phyloP scores from a whole-genome alignment of 2,888 invertebrate species.

The Mythimna albipuncta region DNA sequence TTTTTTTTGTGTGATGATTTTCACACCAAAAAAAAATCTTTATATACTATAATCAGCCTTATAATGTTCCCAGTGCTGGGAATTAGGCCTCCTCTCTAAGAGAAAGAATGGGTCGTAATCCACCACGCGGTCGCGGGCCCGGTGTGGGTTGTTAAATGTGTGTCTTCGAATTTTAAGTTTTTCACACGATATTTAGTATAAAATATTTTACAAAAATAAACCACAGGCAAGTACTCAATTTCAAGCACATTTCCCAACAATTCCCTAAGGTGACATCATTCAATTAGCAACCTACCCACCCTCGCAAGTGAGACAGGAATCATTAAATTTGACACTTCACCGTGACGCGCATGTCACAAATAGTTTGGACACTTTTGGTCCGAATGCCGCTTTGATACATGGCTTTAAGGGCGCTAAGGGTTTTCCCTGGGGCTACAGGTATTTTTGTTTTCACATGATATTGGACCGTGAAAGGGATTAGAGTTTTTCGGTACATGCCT shows the following conservation, averaged over 20 bases:
- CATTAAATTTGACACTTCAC: slow-evolving; percentile 61
- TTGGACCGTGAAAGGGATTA: slow-evolving; percentile 45
- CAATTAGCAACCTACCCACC: slow-evolving; percentile 61
- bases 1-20: too few relatives aligned
- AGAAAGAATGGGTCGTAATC: too few relatives aligned
- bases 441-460: slow-evolving; percentile 56
- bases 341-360: slow-evolving; percentile 55
- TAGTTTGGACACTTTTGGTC: slow-evolving; percentile 60
- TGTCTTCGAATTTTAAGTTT: too few relatives aligned
- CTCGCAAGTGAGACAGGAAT: slow-evolving; percentile 42
- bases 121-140: too few relatives aligned
- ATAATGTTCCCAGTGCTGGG: too few relatives aligned
- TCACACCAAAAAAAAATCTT: too few relatives aligned
- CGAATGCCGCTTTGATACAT: slow-evolving; percentile 62
- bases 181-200: too few relatives aligned
- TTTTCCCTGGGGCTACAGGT: slow-evolving; percentile 48
- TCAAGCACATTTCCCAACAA: slow-evolving; percentile 37
- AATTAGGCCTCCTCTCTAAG: too few relatives aligned
- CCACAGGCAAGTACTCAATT: neutral
- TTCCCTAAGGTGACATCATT: slow-evolving; percentile 69
- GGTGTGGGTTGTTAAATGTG: too few relatives aligned
- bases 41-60: too few relatives aligned
- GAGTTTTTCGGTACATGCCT: slow-evolving; percentile 12
- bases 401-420: slow-evolving; percentile 28
- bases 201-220: too few relatives aligned